phyloP scores from a whole-genome alignment of 2,797 vertebrate genomes.

The Phrynocephalus guinanensis region DNA sequence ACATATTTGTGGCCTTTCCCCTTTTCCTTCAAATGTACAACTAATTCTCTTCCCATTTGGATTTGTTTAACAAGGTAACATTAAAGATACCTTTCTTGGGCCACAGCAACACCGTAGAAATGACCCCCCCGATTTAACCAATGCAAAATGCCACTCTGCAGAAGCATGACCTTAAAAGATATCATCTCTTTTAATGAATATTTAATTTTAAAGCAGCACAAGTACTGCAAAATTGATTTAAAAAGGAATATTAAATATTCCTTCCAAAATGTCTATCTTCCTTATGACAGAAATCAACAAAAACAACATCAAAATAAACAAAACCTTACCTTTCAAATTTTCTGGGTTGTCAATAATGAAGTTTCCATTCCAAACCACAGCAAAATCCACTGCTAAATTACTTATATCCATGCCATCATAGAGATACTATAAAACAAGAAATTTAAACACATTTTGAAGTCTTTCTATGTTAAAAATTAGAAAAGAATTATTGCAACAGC shows the following conservation, averaged over 20 bases:
- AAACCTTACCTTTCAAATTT: constrained; percentile 88
- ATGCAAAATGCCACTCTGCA: not conserved
- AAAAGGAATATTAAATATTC: not conserved
- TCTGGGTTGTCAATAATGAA: constrained; percentile 98
- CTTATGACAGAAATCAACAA: not conserved
- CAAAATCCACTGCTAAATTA: constrained; percentile 94
- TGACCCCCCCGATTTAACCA: too few species aligned
- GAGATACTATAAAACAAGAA: constrained; percentile 83
- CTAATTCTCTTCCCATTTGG: too few species aligned
- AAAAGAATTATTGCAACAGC: not conserved
- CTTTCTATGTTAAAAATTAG: not conserved
- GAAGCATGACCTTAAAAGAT: not conserved
- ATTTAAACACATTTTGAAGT: not conserved
- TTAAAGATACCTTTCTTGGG: too few species aligned
- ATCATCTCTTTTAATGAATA: not conserved
- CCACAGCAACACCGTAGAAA: too few species aligned
- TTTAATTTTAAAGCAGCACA: not conserved
- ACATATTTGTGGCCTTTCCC: too few species aligned
- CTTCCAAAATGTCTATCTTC: not conserved
- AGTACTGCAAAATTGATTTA: not conserved
- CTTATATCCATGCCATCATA: constrained; percentile 97
- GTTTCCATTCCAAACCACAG: constrained; percentile 98
- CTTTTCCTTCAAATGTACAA: too few species aligned
- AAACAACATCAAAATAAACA: constrained; percentile 19
- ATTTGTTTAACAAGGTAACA: too few species aligned